Evolutionary conservation across 1,140 invertebrate species (phyloP).

Genomic region (Acromyrmex heyeri): DNA sequence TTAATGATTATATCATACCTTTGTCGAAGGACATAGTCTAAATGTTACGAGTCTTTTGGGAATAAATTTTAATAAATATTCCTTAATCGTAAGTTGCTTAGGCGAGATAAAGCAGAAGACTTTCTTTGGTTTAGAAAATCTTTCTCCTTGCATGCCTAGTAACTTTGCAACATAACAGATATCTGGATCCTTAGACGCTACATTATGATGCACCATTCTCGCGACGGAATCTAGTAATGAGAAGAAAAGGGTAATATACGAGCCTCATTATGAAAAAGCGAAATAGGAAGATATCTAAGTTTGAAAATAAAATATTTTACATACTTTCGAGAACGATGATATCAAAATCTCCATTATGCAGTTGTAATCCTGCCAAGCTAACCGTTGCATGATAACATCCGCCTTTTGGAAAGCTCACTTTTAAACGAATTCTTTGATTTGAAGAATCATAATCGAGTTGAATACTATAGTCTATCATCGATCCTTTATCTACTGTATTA

Average conservation of each 20-base stretch:
- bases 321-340: slow-evolving; percentile 96
- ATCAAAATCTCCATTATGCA: slow-evolving; percentile 97
- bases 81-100: slow-evolving; percentile 96
- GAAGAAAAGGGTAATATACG: background rate
- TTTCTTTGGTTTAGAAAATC: slow-evolving; percentile 92
- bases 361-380: slow-evolving; percentile 91
- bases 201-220: slow-evolving; percentile 94
- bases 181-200: slow-evolving; percentile 93
- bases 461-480: slow-evolving; percentile 88
- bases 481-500: slow-evolving; percentile 82
- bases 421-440: slow-evolving; percentile 89
- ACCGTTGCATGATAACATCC: slow-evolving; percentile 95
- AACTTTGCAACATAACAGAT: slow-evolving; percentile 95
- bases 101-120: slow-evolving; percentile 95
- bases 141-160: slow-evolving; percentile 90
- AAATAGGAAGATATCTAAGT: background rate
- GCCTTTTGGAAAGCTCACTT: slow-evolving; percentile 90
- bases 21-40: slow-evolving; percentile 96
- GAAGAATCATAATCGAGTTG: slow-evolving; percentile 89
- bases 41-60: slow-evolving; percentile 97
- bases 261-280: background rate
- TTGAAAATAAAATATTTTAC: slow-evolving; percentile 76
- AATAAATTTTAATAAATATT: slow-evolving; percentile 96
- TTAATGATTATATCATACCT: slow-evolving; percentile 87
- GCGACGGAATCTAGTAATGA: slow-evolving; percentile 90